Evolutionary conservation across 2,888 invertebrate species (phyloP).

Genomic region (Tromatobia lineatoria): DNA sequence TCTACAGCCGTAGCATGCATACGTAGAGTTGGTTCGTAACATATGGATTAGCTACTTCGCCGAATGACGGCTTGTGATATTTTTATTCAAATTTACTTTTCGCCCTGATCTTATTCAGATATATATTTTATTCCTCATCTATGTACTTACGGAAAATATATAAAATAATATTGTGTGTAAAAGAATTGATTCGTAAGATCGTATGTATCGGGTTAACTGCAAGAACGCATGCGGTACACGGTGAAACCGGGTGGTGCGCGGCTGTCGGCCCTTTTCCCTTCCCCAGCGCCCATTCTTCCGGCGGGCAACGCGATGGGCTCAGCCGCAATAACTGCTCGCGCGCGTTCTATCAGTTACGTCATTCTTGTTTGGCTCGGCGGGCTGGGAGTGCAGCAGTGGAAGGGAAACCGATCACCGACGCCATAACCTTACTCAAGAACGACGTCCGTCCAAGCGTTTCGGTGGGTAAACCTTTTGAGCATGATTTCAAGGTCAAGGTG

Average conservation of each 20-base stretch:
- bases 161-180: too few species aligned
- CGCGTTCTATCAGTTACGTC: conserved; percentile 67
- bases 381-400: conserved; percentile 31
- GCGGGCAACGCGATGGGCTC: conserved; percentile 52
- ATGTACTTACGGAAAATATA: too few species aligned
- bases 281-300: conserved; percentile 68
- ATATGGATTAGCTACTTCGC: neutral
- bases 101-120: too few species aligned
- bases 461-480: conserved; percentile 1
- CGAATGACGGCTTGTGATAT: too few species aligned
- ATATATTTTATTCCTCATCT: too few species aligned
- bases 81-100: too few species aligned
- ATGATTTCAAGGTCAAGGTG: conserved; percentile 37
- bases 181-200: neutral
- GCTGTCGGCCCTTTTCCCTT: conserved; percentile 59
- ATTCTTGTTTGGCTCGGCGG: conserved; percentile 61
- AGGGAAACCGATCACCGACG: conserved; percentile 68
- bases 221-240: conserved; percentile 40
- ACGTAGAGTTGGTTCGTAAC: neutral
- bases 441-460: conserved; percentile 51
- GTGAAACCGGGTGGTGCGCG: conserved; percentile 51
- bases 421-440: conserved; percentile 78
- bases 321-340: conserved; percentile 24
- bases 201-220: conserved; percentile 1
- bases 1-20: neutral